These are phyloP conservation scores for Gerris buenoi DNA, from an alignment of 1,140 invertebrate species.

Conservation along the genomic window DNA sequence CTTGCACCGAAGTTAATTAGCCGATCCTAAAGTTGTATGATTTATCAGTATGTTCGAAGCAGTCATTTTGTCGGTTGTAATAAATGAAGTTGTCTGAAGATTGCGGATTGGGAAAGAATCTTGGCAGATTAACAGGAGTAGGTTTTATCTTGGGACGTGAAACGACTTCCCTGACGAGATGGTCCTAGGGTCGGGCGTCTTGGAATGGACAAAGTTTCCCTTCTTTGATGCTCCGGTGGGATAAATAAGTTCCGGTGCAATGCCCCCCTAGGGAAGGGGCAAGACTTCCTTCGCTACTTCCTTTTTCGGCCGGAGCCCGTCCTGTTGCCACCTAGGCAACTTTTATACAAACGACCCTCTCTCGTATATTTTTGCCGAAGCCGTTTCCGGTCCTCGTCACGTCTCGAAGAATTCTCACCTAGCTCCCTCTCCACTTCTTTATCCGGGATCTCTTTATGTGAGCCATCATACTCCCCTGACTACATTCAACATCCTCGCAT, in stretches of 20 bases:
- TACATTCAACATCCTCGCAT: too few species aligned
- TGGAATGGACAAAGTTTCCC: not conserved
- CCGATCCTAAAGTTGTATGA: too few species aligned
- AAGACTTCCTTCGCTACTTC: not conserved
- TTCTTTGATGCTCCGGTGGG: not conserved
- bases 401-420: too few species aligned
- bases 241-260: not conserved
- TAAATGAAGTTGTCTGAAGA: too few species aligned
- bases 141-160: too few species aligned
- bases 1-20: too few species aligned
- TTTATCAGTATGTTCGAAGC: too few species aligned
- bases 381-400: not conserved
- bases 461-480: not conserved
- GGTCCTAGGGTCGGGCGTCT: not conserved
- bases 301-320: not conserved
- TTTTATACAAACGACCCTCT: not conserved
- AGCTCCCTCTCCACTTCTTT: not conserved
- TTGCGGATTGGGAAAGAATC: too few species aligned
- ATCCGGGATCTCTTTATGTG: not conserved
- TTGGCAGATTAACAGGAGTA: too few species aligned
- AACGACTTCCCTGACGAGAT: too few species aligned
- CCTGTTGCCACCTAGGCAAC: not conserved
- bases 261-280: not conserved
- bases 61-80: too few species aligned
- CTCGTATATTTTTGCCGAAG: not conserved